Conservation (phyloP, 1,140 invertebrate species). For the Drosophila pseudoananassae region DNA sequence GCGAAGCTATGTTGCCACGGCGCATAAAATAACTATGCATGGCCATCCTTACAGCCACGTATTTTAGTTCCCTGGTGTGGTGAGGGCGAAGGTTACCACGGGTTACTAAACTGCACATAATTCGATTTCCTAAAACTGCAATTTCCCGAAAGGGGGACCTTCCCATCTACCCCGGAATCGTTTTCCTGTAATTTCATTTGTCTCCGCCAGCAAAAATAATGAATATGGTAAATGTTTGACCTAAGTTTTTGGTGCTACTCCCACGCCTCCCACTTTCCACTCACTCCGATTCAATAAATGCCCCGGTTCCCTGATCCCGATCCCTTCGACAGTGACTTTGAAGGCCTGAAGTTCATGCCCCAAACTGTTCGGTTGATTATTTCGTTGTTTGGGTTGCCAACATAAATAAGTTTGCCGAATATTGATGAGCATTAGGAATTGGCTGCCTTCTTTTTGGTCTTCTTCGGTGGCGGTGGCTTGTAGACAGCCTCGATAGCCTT, state of each 20-base stretch:
- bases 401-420: constrained; percentile 38
- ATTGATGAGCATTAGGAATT: constrained; percentile 34
- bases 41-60: not conserved
- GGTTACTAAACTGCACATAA: constrained; percentile 45
- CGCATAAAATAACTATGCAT: constrained; percentile 71
- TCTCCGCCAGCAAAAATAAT: constrained; percentile 36
- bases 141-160: constrained; percentile 8
- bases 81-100: constrained; percentile 37
- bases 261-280: not conserved
- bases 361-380: constrained; percentile 26
- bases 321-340: constrained; percentile 55
- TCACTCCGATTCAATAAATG: not conserved
- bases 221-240: constrained; percentile 69
- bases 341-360: constrained; percentile 22
- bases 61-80: not conserved
- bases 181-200: constrained; percentile 65
- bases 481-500: not conserved
- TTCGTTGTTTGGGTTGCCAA: constrained; percentile 69
- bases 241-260: constrained; percentile 39
- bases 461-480: not conserved
- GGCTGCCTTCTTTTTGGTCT: constrained; percentile 7
- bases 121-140: constrained; percentile 53
- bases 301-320: constrained; percentile 19
- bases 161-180: constrained; percentile 8
- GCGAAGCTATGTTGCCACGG: constrained; percentile 66